Conservation (phyloP, 2,888 invertebrate species). For the Ormyrus nitidulus region DNA sequence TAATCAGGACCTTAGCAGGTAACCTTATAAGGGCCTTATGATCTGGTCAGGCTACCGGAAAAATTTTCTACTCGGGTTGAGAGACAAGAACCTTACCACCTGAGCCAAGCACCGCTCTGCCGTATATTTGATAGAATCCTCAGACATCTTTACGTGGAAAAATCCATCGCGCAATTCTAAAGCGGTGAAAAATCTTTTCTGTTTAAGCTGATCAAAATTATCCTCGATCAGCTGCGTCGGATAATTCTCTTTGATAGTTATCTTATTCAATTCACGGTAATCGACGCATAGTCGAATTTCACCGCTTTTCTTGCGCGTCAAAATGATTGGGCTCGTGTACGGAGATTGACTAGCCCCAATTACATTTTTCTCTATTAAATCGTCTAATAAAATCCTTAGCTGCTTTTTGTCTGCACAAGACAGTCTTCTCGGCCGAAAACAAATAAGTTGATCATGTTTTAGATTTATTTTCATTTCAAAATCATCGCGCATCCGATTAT, state of each 20-base stretch:
- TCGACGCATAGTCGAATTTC: slow-evolving; percentile 5
- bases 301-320: background rate
- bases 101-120: too few relatives aligned
- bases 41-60: too few relatives aligned
- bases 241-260: slow-evolving; percentile 1
- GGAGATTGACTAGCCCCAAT: background rate
- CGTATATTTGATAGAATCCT: background rate
- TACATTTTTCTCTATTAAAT: background rate
- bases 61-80: too few relatives aligned
- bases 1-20: too few relatives aligned
- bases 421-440: background rate
- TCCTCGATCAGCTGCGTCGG: background rate
- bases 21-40: too few relatives aligned
- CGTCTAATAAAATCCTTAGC: background rate
- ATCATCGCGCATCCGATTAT: background rate
- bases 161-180: background rate
- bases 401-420: slow-evolving; percentile 12
- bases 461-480: background rate
- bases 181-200: background rate
- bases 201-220: background rate
- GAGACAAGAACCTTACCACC: too few relatives aligned
- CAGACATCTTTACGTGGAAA: background rate
- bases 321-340: slow-evolving; percentile 6
- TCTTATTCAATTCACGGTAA: slow-evolving; percentile 10
- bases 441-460: background rate